Evolutionary conservation across 2,113 vertebrate species (phyloP).

Genomic region (Eidolon helvum): DNA sequence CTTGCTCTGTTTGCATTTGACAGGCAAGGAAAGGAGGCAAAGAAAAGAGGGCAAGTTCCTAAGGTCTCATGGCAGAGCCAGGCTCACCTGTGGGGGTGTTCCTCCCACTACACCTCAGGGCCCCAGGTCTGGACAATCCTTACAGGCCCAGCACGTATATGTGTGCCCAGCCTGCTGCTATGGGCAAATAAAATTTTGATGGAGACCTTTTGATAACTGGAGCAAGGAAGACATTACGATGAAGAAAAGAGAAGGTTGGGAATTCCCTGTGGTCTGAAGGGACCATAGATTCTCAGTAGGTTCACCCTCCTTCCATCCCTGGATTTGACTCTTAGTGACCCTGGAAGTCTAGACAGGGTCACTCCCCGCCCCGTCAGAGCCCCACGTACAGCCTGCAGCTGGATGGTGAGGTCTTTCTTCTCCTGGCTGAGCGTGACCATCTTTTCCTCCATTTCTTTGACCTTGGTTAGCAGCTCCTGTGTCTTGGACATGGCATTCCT

Average conservation of each 20-base stretch:
- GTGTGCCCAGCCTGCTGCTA: not conserved
- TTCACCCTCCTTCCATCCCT: not conserved
- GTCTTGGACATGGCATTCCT: conserved; percentile 58
- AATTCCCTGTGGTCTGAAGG: not conserved
- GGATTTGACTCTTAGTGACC: not conserved
- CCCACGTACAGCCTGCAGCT: conserved; percentile 39
- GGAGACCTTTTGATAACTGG: not conserved
- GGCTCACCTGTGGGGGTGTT: not conserved
- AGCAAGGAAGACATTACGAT: not conserved
- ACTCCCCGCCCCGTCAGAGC: not conserved
- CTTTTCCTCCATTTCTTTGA: conserved; percentile 72
- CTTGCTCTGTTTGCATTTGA: not conserved
- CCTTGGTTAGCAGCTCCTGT: conserved; percentile 1
- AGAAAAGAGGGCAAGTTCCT: not conserved
- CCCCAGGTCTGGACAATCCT: not conserved
- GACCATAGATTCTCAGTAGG: not conserved
- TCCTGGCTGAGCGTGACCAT: conserved; percentile 63
- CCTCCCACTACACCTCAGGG: not conserved
- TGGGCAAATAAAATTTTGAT: not conserved
- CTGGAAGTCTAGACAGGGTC: not conserved
- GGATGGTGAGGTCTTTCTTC: conserved; percentile 66
- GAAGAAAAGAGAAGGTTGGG: not conserved
- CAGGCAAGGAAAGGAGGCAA: not conserved
- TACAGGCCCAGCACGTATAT: not conserved
- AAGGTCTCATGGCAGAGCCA: not conserved